Evolutionary conservation across 2,888 invertebrate genomes (phyloP).

Genomic region (Parnassius glacialis): DNA sequence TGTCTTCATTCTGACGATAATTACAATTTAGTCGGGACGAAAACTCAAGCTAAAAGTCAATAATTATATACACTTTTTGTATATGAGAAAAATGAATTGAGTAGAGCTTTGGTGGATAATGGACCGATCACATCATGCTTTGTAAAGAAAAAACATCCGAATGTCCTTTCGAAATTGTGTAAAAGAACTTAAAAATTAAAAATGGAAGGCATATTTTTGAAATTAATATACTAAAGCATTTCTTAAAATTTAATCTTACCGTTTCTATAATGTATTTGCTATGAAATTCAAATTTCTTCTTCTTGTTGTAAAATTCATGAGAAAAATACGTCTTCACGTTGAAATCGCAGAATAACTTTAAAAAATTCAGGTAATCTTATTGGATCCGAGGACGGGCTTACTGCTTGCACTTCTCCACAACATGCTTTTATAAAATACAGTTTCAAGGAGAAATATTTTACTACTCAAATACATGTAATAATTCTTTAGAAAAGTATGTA

Average conservation of each 20-base stretch:
- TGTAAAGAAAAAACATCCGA: too few species aligned
- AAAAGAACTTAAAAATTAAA: not conserved
- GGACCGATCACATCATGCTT: too few species aligned
- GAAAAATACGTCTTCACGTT: constrained; percentile 38
- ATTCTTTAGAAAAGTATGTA: too few species aligned
- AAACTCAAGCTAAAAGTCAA: too few species aligned
- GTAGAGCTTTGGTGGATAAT: too few species aligned
- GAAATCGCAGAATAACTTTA: constrained; percentile 42
- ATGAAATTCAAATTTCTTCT: constrained; percentile 15
- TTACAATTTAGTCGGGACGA: too few species aligned
- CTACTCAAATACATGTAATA: too few species aligned
- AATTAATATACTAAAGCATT: not conserved
- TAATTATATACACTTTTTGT: too few species aligned
- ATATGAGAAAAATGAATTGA: too few species aligned
- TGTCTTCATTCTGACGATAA: too few species aligned
- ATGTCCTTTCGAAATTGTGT: too few species aligned
- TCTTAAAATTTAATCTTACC: too few species aligned
- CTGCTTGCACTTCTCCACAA: constrained; percentile 1
- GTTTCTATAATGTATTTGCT: constrained; percentile 9
- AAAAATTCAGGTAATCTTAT: constrained; percentile 50
- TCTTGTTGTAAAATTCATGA: constrained; percentile 25
- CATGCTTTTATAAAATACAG: constrained; percentile 3
- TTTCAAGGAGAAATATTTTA: not conserved
- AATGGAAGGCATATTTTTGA: not conserved
- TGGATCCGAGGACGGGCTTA: constrained; percentile 35